phyloP scores from a whole-genome alignment of 2,888 invertebrate genomes.

The Maniola hyperantus region DNA sequence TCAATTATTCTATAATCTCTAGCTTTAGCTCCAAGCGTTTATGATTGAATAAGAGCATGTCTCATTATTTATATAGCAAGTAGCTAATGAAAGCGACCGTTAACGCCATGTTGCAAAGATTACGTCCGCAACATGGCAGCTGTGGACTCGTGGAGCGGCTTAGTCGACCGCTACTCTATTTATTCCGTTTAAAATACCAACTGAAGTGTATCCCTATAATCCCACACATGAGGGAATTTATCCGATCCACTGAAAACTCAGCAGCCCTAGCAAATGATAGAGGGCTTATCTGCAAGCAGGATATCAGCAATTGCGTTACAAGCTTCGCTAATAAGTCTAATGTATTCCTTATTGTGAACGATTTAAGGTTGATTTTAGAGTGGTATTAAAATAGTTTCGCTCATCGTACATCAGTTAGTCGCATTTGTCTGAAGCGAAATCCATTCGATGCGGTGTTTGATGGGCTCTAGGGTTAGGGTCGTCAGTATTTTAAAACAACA shows the following conservation, averaged over 20 bases:
- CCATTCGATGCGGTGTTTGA: constrained; percentile 10
- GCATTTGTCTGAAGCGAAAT: constrained; percentile 5
- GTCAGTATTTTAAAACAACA: neutral
- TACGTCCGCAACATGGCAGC: neutral
- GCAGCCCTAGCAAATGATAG: constrained; percentile 24
- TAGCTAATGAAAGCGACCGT: constrained; percentile 11
- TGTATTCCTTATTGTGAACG: neutral
- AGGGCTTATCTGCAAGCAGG: constrained; percentile 32
- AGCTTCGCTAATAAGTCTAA: constrained; percentile 1
- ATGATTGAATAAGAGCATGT: neutral
- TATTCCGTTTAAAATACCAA: constrained; percentile 9
- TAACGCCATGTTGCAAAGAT: constrained; percentile 8
- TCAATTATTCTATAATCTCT: neutral
- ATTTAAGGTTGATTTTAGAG: neutral
- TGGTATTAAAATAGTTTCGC: neutral
- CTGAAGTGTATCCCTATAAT: constrained; percentile 16
- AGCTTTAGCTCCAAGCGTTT: neutral
- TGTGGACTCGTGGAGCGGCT: neutral
- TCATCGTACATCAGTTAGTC: constrained; percentile 1
- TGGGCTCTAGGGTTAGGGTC: neutral
- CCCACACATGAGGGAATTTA: constrained; percentile 20
- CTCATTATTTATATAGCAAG: constrained; percentile 2
- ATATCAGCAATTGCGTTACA: constrained; percentile 33
- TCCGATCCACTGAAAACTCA: constrained; percentile 27
- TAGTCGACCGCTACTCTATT: neutral